Evolutionary conservation across 2,113 vertebrate species (phyloP).

Genomic region (Pagrus major): DNA sequence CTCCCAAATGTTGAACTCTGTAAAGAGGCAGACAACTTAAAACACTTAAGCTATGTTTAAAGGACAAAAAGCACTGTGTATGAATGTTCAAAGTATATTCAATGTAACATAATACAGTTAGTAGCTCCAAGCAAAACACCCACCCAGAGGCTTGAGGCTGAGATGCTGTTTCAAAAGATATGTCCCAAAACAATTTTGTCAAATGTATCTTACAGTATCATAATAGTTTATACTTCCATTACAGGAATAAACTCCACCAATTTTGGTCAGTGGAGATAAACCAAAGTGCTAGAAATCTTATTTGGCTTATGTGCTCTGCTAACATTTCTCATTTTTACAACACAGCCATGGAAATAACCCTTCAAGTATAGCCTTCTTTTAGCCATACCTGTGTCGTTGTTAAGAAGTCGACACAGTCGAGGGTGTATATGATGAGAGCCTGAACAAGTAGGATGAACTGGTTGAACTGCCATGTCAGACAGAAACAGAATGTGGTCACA

Average conservation of each 20-base stretch:
- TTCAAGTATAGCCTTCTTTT: neutral
- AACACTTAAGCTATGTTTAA: neutral
- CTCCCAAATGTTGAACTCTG: neutral
- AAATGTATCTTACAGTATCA: no score
- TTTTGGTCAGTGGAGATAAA: no score
- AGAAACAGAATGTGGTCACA: constrained; percentile 92
- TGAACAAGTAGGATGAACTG: constrained; percentile 96
- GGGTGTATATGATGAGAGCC: constrained; percentile 89
- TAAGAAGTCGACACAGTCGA: constrained; percentile 91
- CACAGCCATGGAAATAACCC: neutral
- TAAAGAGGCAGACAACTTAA: neutral
- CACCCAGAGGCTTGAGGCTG: neutral
- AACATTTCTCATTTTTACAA: neutral
- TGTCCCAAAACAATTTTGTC: neutral
- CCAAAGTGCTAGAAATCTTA: no score
- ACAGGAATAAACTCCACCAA: no score
- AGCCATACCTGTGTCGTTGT: constrained; percentile 86
- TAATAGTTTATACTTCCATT: neutral
- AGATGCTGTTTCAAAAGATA: neutral
- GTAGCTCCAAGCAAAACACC: no score
- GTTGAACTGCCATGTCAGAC: constrained; percentile 98
- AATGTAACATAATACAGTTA: neutral
- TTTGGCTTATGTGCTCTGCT: no score
- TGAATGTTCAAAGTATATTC: no score
- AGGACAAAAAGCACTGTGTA: neutral